Percentiles rank a stretch among this genome's conserved stretches.
Conservation (phyloP, 2,888 invertebrate genomes). For the Iphiclides podalirius region DNA sequence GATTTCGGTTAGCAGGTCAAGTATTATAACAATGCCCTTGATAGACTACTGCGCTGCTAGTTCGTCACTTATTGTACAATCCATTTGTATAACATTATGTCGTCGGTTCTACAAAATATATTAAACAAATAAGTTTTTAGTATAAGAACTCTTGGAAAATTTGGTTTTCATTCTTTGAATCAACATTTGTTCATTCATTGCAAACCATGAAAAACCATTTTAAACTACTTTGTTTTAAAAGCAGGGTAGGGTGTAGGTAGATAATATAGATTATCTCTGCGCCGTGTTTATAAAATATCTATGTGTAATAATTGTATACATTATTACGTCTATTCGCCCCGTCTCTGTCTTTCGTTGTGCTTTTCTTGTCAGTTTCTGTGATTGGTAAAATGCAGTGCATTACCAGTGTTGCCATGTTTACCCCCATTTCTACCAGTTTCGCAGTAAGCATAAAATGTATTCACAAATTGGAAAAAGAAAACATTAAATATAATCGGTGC, state of each 20-base stretch:
- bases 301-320: background rate
- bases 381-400: background rate
- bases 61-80: too few relatives aligned
- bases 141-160: too few relatives aligned
- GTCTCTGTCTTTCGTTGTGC: background rate
- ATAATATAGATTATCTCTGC: background rate
- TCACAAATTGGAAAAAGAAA: too few relatives aligned
- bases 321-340: background rate
- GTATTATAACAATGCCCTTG: constrained; percentile 34
- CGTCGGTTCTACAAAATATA: too few relatives aligned
- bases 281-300: background rate
- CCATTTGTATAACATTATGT: too few relatives aligned
- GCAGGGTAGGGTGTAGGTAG: background rate
- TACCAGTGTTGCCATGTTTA: constrained; percentile 6
- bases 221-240: background rate
- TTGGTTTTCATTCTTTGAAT: too few relatives aligned
- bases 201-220: background rate
- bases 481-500: too few relatives aligned
- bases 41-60: constrained; percentile 13
- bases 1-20: constrained; percentile 33
- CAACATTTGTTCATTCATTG: too few relatives aligned
- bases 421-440: background rate
- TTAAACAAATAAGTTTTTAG: too few relatives aligned
- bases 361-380: constrained; percentile 3
- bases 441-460: background rate